A percentile compares a stretch with the other conserved stretches of the same genome.
phyloP scores from a whole-genome alignment of 2,888 invertebrate genomes.

The Orchestes rusci region DNA sequence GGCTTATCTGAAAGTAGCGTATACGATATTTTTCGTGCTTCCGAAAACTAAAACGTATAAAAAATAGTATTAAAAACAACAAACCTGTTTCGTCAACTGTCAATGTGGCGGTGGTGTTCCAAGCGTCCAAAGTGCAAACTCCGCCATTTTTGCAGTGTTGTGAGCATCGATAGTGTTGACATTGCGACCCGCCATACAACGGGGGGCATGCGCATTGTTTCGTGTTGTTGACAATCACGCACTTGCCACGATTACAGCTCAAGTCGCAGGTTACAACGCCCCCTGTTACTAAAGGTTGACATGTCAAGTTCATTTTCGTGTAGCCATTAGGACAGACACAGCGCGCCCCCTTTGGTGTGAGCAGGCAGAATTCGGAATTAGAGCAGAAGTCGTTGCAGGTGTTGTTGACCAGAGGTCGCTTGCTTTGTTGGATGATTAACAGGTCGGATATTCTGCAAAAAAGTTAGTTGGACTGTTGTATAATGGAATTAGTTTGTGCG shows the following conservation, averaged over 20 bases:
- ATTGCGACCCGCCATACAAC: slow-evolving; percentile 57
- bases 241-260: slow-evolving; percentile 56
- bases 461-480: background rate
- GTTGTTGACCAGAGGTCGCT: slow-evolving; percentile 51
- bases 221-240: slow-evolving; percentile 36
- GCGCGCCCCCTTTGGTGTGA: slow-evolving; percentile 38
- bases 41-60: background rate
- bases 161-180: slow-evolving; percentile 63
- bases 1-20: slow-evolving; percentile 16
- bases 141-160: slow-evolving; percentile 61
- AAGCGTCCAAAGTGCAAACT: slow-evolving; percentile 46
- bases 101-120: slow-evolving; percentile 28
- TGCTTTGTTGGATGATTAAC: slow-evolving; percentile 59
- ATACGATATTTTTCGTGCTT: background rate
- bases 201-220: slow-evolving; percentile 60
- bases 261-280: slow-evolving; percentile 43
- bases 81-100: background rate
- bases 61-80: background rate
- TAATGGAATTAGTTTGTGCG: too few species aligned
- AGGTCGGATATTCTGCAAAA: slow-evolving; percentile 56
- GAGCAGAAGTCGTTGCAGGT: slow-evolving; percentile 58
- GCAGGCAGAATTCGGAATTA: slow-evolving; percentile 53
- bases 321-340: slow-evolving; percentile 42
- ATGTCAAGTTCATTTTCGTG: slow-evolving; percentile 41
- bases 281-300: slow-evolving; percentile 31